Evolutionary conservation across 2,797 vertebrate species (phyloP).

Genomic region (Pseudocheirus occidentalis): DNA sequence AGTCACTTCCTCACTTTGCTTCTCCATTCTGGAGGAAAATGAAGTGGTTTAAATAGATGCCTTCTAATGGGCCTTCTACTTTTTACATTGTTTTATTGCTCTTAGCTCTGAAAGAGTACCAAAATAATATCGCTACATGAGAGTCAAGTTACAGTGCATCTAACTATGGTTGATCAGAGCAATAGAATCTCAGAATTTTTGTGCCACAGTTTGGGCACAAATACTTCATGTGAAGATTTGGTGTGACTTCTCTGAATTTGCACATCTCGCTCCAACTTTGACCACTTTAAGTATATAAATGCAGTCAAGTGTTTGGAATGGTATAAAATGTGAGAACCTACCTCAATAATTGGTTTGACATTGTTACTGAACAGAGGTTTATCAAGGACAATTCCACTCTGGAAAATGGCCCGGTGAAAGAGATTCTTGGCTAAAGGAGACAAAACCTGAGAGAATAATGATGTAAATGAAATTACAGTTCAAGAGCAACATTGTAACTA

Average conservation of each 20-base stretch:
- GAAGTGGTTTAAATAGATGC: background rate
- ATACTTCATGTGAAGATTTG: too few relatives aligned
- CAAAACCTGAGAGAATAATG: constrained; percentile 43
- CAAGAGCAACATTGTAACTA: background rate
- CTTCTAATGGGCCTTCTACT: background rate
- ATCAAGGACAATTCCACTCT: constrained; percentile 48
- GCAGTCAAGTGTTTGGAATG: background rate
- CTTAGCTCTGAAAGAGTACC: too few relatives aligned
- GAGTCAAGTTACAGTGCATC: too few relatives aligned
- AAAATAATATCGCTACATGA: too few relatives aligned
- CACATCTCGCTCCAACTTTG: background rate
- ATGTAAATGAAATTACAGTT: background rate
- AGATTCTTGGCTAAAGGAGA: constrained; percentile 67
- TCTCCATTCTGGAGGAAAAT: background rate
- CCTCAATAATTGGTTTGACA: constrained; percentile 31
- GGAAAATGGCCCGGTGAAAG: constrained; percentile 68
- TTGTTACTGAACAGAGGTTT: background rate
- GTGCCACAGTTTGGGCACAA: too few relatives aligned
- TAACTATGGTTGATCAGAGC: too few relatives aligned
- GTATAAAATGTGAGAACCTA: background rate
- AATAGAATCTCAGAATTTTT: too few relatives aligned
- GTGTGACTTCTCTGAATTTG: too few relatives aligned
- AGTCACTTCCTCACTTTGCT: background rate
- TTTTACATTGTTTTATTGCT: too few relatives aligned
- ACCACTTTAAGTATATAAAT: background rate